phyloP scores from a whole-genome alignment of 2,113 vertebrate genomes.

The Brachypteracias leptosomus region DNA sequence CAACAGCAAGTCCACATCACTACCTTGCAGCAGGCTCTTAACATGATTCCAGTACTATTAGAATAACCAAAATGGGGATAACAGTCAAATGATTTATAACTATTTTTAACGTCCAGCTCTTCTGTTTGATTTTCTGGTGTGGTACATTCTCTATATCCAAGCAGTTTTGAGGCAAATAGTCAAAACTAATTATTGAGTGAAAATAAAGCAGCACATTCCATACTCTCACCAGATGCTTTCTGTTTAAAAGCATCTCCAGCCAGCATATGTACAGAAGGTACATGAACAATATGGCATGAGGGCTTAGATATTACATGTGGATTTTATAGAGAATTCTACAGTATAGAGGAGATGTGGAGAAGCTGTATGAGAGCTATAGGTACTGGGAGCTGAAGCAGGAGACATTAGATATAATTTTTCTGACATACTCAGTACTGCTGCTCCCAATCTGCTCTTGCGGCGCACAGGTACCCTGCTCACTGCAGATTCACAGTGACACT shows the following conservation, averaged over 20 bases:
- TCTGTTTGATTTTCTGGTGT: background rate
- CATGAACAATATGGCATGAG: background rate
- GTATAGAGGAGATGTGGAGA: background rate
- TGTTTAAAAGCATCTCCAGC: background rate
- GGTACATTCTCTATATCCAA: background rate
- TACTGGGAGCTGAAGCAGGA: background rate
- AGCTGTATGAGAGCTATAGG: background rate
- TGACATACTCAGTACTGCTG: background rate
- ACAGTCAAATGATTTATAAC: background rate
- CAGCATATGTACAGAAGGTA: background rate
- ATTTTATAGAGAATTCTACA: background rate
- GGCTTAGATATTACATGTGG: background rate
- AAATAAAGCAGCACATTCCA: background rate
- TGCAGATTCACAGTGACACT: background rate
- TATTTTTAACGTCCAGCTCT: background rate
- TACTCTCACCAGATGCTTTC: background rate
- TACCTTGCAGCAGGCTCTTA: background rate
- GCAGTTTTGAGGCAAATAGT: background rate
- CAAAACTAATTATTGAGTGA: background rate
- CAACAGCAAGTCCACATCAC: background rate
- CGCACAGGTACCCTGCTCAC: background rate
- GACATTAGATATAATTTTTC: background rate
- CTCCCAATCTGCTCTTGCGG: background rate
- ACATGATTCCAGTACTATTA: background rate
- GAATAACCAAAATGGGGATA: background rate